Evolutionary conservation across 2,888 invertebrate genomes (phyloP).

Genomic region (Troides oblongomaculatus): DNA sequence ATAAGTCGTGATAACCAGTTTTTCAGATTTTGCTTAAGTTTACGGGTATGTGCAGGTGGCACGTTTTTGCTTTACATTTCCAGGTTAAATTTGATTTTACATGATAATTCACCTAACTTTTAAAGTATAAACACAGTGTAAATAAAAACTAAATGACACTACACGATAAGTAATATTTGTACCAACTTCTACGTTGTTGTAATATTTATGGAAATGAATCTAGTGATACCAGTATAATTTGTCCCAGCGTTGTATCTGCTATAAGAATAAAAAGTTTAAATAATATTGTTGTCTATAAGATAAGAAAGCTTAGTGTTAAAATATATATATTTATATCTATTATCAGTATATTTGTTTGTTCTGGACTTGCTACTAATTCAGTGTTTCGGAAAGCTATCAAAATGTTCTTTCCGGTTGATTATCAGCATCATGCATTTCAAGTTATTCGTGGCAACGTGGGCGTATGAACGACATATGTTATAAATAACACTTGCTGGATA

Average conservation of each 20-base stretch:
- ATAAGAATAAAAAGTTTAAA: too few species aligned
- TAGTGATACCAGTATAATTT: too few species aligned
- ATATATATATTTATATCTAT: not conserved
- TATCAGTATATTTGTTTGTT: not conserved
- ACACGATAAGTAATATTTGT: too few species aligned
- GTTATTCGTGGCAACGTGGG: constrained; percentile 15
- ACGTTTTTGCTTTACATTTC: not conserved
- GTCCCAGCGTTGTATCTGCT: too few species aligned
- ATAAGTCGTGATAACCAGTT: constrained; percentile 11
- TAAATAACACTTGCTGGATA: constrained; percentile 13
- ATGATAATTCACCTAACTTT: not conserved
- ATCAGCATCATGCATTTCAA: constrained; percentile 4
- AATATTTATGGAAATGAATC: too few species aligned
- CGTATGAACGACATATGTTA: constrained; percentile 11
- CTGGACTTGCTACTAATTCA: not conserved
- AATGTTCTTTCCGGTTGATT: constrained; percentile 9
- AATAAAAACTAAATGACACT: too few species aligned
- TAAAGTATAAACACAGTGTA: too few species aligned
- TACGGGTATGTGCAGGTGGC: not conserved
- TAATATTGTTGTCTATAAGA: too few species aligned
- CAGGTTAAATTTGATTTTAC: not conserved
- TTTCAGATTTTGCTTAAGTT: constrained; percentile 2
- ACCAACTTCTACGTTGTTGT: too few species aligned
- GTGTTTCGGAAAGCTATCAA: not conserved
- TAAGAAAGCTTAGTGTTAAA: too few species aligned